Percentiles rank a stretch among this genome's conserved stretches.
These are phyloP conservation scores for Sardinella longiceps DNA, from an alignment of 2,797 vertebrate genomes.

Conservation along the genomic window DNA sequence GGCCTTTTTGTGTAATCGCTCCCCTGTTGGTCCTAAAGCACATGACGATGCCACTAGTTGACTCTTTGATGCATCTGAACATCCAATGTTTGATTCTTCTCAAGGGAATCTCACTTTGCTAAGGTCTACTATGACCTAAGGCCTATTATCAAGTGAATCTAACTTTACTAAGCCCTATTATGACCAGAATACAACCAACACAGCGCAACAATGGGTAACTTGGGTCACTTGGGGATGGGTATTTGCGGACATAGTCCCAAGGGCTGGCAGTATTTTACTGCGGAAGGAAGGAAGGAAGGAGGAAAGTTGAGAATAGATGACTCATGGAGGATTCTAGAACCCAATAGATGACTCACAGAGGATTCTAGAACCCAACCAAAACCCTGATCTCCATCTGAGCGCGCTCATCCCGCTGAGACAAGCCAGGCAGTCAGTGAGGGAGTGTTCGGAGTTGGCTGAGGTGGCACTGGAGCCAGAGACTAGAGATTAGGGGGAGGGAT, in stretches of 20 bases:
- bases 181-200: neutral
- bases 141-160: neutral
- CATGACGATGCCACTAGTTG: neutral
- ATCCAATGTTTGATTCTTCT: neutral
- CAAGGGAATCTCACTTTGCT: neutral
- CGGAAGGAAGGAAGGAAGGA: too few relatives aligned
- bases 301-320: neutral
- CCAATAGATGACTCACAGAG: neutral
- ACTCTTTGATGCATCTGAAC: neutral
- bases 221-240: neutral
- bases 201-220: neutral
- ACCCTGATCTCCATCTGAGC: neutral
- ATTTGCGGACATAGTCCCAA: neutral
- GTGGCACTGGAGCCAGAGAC: neutral
- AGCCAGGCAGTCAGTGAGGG: neutral
- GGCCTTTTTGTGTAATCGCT: neutral
- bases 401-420: neutral
- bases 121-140: neutral
- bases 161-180: neutral
- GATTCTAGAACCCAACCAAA: neutral
- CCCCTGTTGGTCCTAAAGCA: neutral
- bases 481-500: neutral
- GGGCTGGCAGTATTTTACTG: neutral
- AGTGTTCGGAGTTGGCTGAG: neutral
- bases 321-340: neutral